Evolutionary conservation across 2,797 vertebrate genomes (phyloP).

Genomic region (Spheniscus humboldti): DNA sequence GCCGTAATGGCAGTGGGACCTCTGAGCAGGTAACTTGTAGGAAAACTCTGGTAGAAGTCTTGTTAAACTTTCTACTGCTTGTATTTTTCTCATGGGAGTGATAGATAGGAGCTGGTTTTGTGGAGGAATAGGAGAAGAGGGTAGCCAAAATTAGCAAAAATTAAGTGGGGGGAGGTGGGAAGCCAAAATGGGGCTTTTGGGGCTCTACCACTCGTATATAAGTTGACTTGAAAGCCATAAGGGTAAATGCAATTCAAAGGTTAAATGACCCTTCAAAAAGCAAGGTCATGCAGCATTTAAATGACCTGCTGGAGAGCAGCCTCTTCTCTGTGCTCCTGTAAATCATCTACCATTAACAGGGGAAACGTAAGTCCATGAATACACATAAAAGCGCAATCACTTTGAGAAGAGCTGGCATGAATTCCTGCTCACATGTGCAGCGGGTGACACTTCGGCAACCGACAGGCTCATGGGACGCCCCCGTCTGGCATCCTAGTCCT

Average conservation of each 20-base stretch:
- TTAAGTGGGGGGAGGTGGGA: not conserved
- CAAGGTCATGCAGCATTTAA: not conserved
- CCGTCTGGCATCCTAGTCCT: not conserved
- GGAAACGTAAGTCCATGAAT: not conserved
- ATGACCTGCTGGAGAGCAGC: not conserved
- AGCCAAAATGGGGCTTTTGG: not conserved
- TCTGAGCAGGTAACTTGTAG: not conserved
- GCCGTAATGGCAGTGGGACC: not conserved
- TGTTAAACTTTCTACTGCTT: not conserved
- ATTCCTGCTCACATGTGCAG: not conserved
- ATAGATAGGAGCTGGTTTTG: not conserved
- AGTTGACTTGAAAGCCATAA: not conserved
- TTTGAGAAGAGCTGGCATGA: not conserved
- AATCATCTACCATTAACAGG: not conserved
- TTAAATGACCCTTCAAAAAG: not conserved
- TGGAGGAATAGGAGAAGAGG: not conserved
- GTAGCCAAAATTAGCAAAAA: not conserved
- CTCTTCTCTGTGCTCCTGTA: not conserved
- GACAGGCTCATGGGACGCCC: not conserved
- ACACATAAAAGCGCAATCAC: not conserved
- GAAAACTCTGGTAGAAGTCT: not conserved
- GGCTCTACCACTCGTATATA: not conserved
- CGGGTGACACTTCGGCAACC: fast-evolving
- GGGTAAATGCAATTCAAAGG: not conserved
- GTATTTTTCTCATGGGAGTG: not conserved